A percentile compares a stretch with the other conserved stretches of the same genome.
Conservation (phyloP, 2,113 vertebrate species). For the Chaetodon trifascialis region DNA sequence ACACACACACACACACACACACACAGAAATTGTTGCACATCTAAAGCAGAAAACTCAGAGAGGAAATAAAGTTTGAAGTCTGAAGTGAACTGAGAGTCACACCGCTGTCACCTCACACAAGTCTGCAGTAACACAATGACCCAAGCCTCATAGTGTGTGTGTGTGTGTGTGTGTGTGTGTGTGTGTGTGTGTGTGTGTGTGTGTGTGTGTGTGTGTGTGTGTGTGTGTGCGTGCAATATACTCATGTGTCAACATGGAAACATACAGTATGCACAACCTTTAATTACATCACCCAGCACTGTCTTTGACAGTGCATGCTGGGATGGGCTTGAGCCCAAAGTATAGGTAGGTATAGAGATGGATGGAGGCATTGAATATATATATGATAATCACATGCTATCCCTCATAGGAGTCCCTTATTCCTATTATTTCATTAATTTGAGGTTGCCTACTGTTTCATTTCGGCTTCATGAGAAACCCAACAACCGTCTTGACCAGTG, state of each 20-base stretch:
- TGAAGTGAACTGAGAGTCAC: constrained; percentile 19
- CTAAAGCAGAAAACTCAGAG: background rate
- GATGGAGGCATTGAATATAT: background rate
- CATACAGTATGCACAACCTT: background rate
- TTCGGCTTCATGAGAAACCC: background rate
- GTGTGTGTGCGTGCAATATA: background rate
- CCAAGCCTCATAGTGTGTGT: background rate
- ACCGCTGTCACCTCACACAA: constrained; percentile 1
- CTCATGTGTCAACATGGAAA: background rate
- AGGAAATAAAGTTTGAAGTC: background rate
- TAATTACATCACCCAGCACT: background rate
- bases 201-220: background rate
- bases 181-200: background rate
- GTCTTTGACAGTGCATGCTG: background rate
- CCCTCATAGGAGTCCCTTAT: background rate
- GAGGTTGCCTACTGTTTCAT: background rate
- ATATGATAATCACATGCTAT: background rate
- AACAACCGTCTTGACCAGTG: background rate
- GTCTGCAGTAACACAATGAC: constrained; percentile 1
- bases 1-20: constrained; percentile 10
- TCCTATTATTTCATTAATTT: background rate
- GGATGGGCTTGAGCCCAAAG: background rate
- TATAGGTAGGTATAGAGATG: background rate
- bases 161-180: background rate
- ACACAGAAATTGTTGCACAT: background rate